Evolutionary conservation across 2,113 vertebrate genomes (phyloP).

Genomic region (Excalfactoria chinensis): DNA sequence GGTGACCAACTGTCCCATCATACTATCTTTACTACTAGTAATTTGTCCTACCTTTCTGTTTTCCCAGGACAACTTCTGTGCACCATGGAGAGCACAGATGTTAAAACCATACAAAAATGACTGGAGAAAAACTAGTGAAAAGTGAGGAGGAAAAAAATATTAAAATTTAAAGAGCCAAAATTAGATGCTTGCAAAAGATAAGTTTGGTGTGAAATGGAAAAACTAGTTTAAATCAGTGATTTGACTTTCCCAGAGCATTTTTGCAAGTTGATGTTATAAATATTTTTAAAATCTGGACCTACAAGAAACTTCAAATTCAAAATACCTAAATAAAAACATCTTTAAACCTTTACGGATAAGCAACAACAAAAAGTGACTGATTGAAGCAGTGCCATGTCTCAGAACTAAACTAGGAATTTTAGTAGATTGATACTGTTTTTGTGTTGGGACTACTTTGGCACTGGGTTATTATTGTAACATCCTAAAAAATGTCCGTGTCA

Average conservation of each 20-base stretch:
- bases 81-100: background rate
- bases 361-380: background rate
- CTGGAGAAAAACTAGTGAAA: background rate
- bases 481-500: background rate
- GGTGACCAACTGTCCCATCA: background rate
- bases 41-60: background rate
- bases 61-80: background rate
- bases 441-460: background rate
- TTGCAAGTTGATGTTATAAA: background rate
- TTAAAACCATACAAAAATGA: background rate
- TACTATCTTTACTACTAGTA: background rate
- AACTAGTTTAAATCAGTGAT: background rate
- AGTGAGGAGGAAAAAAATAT: background rate
- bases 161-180: background rate
- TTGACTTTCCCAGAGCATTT: background rate
- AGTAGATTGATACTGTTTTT: background rate
- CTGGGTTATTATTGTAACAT: background rate
- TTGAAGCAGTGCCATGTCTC: background rate
- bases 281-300: background rate
- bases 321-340: background rate
- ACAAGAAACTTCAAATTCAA: background rate
- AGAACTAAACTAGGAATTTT: background rate
- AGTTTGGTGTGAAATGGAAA: background rate
- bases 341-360: background rate
- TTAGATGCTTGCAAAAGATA: background rate